phyloP scores from a whole-genome alignment of 2,113 vertebrate genomes.

The Leptodactylus fuscus region DNA sequence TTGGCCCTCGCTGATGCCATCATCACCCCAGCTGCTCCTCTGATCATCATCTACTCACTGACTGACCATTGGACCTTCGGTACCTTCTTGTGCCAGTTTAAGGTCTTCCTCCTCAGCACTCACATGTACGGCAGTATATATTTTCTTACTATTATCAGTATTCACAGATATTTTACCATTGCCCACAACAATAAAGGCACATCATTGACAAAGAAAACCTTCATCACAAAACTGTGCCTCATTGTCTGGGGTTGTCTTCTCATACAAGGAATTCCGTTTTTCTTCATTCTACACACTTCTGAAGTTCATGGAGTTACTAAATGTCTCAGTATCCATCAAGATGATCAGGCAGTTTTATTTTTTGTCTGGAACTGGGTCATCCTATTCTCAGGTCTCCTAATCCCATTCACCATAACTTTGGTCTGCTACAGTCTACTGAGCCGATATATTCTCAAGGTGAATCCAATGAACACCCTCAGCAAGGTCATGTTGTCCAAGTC shows the following conservation, averaged over 20 bases:
- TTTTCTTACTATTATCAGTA: constrained; percentile 75
- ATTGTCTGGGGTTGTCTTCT: constrained; percentile 69
- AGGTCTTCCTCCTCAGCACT: constrained; percentile 68
- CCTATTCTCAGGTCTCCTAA: constrained; percentile 65
- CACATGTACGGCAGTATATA: constrained; percentile 74
- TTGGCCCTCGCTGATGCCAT: constrained; percentile 73
- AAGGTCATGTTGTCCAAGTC: constrained; percentile 70
- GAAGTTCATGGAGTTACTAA: constrained; percentile 60
- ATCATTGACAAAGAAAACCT: constrained; percentile 68
- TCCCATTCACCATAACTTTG: constrained; percentile 68
- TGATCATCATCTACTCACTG: constrained; percentile 69
- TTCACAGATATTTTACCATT: constrained; percentile 70
- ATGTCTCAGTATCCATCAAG: constrained; percentile 73
- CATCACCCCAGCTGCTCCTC: constrained; percentile 65
- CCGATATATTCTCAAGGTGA: constrained; percentile 65
- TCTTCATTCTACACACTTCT: constrained; percentile 66
- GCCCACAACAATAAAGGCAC: constrained; percentile 68
- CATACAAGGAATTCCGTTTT: constrained; percentile 63
- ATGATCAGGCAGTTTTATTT: constrained; percentile 56
- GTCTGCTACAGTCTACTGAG: constrained; percentile 68
- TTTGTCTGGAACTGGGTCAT: constrained; percentile 68
- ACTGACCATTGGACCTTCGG: constrained; percentile 71
- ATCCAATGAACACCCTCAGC: constrained; percentile 65
- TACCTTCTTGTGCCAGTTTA: constrained; percentile 68
- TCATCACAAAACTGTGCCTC: constrained; percentile 70